These are phyloP conservation scores for Semicossyphus pulcher DNA, from an alignment of 2,113 vertebrate genomes.

Conservation along the genomic window DNA sequence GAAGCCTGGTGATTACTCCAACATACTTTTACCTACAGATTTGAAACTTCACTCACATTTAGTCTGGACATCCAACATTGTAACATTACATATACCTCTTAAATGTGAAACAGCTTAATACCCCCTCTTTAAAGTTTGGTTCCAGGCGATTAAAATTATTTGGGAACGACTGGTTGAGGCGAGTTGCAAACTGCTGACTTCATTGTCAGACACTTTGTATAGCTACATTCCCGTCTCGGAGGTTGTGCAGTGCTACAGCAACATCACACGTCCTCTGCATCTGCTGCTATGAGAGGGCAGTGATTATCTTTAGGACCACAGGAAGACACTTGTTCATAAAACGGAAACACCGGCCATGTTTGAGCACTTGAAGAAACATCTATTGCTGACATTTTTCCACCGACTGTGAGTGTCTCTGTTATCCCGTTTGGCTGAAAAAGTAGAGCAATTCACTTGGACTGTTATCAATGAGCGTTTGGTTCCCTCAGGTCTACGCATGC, in stretches of 20 bases:
- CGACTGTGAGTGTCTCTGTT: background rate
- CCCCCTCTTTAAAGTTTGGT: no score
- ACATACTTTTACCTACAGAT: no score
- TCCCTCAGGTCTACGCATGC: background rate
- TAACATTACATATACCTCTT: no score
- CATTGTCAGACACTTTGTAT: background rate
- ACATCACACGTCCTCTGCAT: background rate
- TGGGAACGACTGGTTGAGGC: no score
- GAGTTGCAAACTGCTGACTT: no score
- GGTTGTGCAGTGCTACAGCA: no score
- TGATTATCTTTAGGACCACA: background rate
- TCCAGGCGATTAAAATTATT: no score
- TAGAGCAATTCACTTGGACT: slow-evolving; percentile 6
- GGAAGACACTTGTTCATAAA: background rate
- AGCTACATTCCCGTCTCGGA: background rate
- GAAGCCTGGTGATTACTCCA: no score
- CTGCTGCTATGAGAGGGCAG: background rate
- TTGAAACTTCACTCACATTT: no score
- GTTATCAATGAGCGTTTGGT: background rate
- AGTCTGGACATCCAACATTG: no score
- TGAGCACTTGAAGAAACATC: background rate
- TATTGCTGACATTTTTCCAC: background rate
- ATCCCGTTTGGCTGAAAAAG: background rate
- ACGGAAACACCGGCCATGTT: background rate
- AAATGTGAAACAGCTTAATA: no score